Conservation (phyloP, 1,140 invertebrate genomes). For the Leptinotarsa undecemlineata region DNA sequence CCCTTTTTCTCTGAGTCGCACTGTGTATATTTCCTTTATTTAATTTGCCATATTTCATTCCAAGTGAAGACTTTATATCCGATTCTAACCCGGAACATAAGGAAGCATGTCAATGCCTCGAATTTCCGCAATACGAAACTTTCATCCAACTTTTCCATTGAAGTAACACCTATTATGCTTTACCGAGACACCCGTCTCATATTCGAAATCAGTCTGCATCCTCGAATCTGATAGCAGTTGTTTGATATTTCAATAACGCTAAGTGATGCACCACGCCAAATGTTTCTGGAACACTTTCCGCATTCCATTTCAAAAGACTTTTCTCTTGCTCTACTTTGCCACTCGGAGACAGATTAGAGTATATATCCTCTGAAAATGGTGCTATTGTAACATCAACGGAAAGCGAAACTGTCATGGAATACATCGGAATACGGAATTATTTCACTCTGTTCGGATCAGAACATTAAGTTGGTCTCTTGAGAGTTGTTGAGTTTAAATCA, state of each 20-base stretch:
- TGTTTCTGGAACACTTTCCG: constrained; percentile 2
- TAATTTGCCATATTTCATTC: too few relatives aligned
- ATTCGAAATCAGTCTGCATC: neutral
- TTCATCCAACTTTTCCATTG: neutral
- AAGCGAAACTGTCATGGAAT: constrained; percentile 1
- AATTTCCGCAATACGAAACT: neutral
- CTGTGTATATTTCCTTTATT: too few relatives aligned
- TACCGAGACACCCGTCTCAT: too few relatives aligned
- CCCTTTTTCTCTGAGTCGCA: too few relatives aligned
- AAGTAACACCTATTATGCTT: neutral
- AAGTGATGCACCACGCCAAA: neutral
- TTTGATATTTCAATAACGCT: constrained; percentile 6
- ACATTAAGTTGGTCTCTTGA: too few relatives aligned
- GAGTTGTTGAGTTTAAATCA: too few relatives aligned
- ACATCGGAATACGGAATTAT: neutral
- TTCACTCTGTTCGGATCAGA: neutral
- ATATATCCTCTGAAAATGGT: neutral
- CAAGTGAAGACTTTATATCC: too few relatives aligned
- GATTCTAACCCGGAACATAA: neutral
- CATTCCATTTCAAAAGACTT: constrained; percentile 2
- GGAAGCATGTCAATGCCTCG: neutral
- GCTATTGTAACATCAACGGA: neutral
- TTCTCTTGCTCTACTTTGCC: neutral
- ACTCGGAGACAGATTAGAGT: constrained; percentile 2
- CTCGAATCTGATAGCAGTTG: neutral